Percentiles rank a stretch among this genome's conserved stretches.
These are phyloP conservation scores for Suillia variegata DNA, from an alignment of 2,888 invertebrate species.

Conservation along the genomic window DNA sequence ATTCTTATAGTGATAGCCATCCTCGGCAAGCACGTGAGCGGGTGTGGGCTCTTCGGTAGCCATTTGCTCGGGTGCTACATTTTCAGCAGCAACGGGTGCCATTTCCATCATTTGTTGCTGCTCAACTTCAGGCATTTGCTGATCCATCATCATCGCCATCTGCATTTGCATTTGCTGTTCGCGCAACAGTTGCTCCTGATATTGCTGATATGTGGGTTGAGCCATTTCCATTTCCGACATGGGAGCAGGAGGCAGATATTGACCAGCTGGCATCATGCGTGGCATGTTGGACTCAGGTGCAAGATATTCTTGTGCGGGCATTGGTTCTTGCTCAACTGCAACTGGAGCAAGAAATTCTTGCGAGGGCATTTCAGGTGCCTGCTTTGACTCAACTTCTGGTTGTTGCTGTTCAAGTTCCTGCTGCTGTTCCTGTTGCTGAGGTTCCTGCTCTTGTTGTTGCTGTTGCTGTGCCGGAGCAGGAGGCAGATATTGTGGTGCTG, in stretches of 20 bases:
- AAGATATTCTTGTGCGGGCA: not conserved
- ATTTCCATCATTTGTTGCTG: constrained; percentile 36
- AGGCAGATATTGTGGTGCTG: constrained; percentile 36
- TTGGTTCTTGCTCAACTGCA: not conserved
- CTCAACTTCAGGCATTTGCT: constrained; percentile 13
- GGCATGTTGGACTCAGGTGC: constrained; percentile 26
- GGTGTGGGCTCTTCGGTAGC: constrained; percentile 35
- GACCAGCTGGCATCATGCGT: constrained; percentile 24
- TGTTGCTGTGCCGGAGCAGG: constrained; percentile 32
- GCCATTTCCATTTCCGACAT: constrained; percentile 15
- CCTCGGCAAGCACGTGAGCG: constrained; percentile 39
- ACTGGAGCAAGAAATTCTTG: too few species aligned
- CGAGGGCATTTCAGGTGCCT: too few species aligned
- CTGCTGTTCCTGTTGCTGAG: not conserved
- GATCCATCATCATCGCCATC: constrained; percentile 19
- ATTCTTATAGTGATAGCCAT: constrained; percentile 47
- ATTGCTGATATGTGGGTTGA: constrained; percentile 39
- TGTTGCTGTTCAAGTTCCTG: too few species aligned
- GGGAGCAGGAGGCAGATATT: constrained; percentile 36
- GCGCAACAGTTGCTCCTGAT: constrained; percentile 36
- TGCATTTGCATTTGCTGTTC: constrained; percentile 25
- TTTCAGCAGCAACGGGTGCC: constrained; percentile 25
- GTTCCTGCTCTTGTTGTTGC: constrained; percentile 6
- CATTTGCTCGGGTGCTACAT: constrained; percentile 39
- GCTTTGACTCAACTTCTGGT: too few species aligned